Percentiles rank a stretch among this genome's conserved stretches.
Conservation (phyloP, 2,113 vertebrate genomes). For the Malurus alboscapulatus region DNA sequence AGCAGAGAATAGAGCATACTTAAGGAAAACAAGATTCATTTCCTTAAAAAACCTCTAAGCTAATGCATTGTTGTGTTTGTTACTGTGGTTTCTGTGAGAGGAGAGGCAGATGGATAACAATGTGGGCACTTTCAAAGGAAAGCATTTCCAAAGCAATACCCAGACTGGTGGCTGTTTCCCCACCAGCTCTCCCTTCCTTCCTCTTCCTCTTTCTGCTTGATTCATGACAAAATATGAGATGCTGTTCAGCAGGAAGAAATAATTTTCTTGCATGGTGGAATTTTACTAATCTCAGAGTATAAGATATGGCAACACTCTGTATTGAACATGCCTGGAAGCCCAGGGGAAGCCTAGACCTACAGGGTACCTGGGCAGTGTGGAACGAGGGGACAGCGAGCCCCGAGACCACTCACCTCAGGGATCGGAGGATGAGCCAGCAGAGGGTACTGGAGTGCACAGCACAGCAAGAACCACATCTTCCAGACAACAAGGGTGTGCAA, state of each 20-base stretch:
- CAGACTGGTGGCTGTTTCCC: not conserved
- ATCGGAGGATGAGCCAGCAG: fast-evolving
- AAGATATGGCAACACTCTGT: not conserved
- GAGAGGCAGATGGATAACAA: not conserved
- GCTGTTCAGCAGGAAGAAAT: not conserved
- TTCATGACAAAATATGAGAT: not conserved
- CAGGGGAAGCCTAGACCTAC: not conserved
- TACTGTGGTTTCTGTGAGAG: slow-evolving; percentile 15
- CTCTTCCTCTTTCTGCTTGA: not conserved
- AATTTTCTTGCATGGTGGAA: not conserved
- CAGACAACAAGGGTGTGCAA: not conserved
- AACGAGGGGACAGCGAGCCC: fast-evolving
- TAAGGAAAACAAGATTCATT: slow-evolving; percentile 43
- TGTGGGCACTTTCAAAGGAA: not conserved
- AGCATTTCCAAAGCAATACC: not conserved
- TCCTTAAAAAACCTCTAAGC: slow-evolving; percentile 23
- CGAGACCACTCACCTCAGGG: not conserved
- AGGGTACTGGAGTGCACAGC: not conserved
- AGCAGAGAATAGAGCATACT: not conserved
- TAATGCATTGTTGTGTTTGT: slow-evolving; percentile 9
- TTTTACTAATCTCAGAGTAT: not conserved
- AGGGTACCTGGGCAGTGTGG: not conserved
- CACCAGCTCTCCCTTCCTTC: not conserved
- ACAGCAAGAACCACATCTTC: not conserved
- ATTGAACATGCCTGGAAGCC: not conserved